These are phyloP conservation scores for Anthonomus grandis DNA, from an alignment of 1,140 invertebrate species.

Conservation along the genomic window DNA sequence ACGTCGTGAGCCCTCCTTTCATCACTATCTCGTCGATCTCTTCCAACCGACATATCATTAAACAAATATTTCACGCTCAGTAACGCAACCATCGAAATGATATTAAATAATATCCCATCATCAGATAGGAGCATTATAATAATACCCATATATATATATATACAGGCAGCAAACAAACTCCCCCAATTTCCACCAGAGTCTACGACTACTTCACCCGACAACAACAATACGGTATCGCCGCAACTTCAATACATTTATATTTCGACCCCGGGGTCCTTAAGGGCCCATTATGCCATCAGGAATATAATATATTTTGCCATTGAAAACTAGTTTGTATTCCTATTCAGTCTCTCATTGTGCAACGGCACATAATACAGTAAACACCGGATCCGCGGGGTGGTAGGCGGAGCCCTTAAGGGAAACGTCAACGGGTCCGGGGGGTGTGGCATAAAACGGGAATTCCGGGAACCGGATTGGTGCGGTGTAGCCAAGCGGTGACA, in stretches of 20 bases:
- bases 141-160: too few relatives aligned
- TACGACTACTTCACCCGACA: constrained; percentile 19
- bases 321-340: constrained; percentile 48
- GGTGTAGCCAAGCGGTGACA: constrained; percentile 33
- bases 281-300: constrained; percentile 39
- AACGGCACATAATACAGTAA: constrained; percentile 46
- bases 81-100: too few relatives aligned
- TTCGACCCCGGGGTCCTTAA: constrained; percentile 33
- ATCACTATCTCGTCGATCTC: too few relatives aligned
- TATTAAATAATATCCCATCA: too few relatives aligned
- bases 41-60: too few relatives aligned
- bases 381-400: constrained; percentile 39
- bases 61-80: too few relatives aligned
- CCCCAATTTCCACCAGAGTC: constrained; percentile 17
- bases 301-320: constrained; percentile 44
- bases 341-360: constrained; percentile 44
- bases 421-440: constrained; percentile 35
- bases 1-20: too few relatives aligned
- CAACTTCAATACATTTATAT: constrained; percentile 32
- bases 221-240: constrained; percentile 18
- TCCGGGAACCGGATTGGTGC: constrained; percentile 32
- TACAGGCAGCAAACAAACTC: constrained; percentile 20
- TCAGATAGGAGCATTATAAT: too few relatives aligned
- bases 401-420: constrained; percentile 22
- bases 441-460: too few relatives aligned